Evolutionary conservation across 1,140 invertebrate genomes (phyloP).

Genomic region (Macrotrachela quadricornifera): DNA sequence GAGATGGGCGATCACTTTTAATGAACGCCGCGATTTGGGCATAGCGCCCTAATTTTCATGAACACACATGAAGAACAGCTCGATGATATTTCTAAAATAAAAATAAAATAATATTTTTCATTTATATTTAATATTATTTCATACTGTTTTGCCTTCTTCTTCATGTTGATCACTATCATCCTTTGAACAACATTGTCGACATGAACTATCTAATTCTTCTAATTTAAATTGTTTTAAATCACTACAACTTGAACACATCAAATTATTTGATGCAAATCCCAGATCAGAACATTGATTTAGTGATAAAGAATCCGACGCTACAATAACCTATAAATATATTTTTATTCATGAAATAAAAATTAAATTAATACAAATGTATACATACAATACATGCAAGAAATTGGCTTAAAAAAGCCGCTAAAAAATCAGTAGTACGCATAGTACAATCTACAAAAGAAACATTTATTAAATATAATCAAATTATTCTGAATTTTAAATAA

Average conservation of each 20-base stretch:
- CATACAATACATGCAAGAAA: no score
- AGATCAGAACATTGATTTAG: constrained; percentile 5
- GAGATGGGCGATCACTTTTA: constrained; percentile 57
- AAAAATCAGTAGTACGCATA: no score
- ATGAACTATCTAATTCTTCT: constrained; percentile 43
- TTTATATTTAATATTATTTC: not conserved
- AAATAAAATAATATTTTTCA: not conserved
- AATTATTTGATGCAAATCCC: constrained; percentile 30
- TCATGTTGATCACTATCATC: constrained; percentile 21
- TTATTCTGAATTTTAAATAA: no score
- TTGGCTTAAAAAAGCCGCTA: no score
- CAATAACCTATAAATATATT: no score
- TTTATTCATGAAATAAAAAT: no score
- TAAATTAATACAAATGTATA: no score
- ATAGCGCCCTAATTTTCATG: constrained; percentile 79
- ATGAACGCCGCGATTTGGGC: constrained; percentile 66
- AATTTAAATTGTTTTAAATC: constrained; percentile 54
- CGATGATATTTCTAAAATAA: constrained; percentile 45
- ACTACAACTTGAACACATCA: constrained; percentile 68
- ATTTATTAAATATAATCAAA: no score
- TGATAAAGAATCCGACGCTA: not conserved
- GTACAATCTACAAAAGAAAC: no score
- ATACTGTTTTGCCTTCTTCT: not conserved
- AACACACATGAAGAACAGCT: constrained; percentile 70
- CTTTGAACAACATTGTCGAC: constrained; percentile 48